phyloP scores from a whole-genome alignment of 1,140 invertebrate species.

The Drosophila obscura region DNA sequence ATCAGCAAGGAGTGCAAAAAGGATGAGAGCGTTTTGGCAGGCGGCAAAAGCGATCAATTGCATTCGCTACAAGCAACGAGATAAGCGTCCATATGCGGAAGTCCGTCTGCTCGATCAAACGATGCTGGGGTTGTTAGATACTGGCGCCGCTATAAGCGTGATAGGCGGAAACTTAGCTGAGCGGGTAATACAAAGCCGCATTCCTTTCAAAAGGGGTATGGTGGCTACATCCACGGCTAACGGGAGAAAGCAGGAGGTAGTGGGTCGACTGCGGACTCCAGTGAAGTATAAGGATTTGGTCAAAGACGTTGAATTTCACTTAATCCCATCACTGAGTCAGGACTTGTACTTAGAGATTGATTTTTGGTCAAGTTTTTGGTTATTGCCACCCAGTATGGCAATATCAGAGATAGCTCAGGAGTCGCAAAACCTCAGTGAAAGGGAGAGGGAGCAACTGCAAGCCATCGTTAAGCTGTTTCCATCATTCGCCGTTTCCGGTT shows the following conservation, averaged over 20 bases:
- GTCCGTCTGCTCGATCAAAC: background rate
- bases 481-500: background rate
- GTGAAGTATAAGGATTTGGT: background rate
- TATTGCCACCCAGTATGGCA: background rate
- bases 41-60: background rate
- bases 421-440: background rate
- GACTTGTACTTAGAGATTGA: conserved; percentile 9
- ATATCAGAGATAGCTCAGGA: background rate
- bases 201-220: too few relatives aligned
- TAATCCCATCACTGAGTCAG: background rate
- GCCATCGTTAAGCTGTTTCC: background rate
- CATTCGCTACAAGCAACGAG: background rate
- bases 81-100: conserved; percentile 7
- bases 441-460: background rate
- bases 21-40: background rate
- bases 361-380: background rate
- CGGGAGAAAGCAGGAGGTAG: background rate
- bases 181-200: too few relatives aligned
- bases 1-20: background rate
- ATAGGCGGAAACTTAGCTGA: background rate
- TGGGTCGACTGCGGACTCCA: too few relatives aligned
- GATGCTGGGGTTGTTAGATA: background rate
- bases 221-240: background rate
- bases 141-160: conserved; percentile 2
- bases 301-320: background rate